These are phyloP conservation scores for Lepidocyrtinus sp. DNA, from an alignment of 2,888 invertebrate species.

Conservation along the genomic window DNA sequence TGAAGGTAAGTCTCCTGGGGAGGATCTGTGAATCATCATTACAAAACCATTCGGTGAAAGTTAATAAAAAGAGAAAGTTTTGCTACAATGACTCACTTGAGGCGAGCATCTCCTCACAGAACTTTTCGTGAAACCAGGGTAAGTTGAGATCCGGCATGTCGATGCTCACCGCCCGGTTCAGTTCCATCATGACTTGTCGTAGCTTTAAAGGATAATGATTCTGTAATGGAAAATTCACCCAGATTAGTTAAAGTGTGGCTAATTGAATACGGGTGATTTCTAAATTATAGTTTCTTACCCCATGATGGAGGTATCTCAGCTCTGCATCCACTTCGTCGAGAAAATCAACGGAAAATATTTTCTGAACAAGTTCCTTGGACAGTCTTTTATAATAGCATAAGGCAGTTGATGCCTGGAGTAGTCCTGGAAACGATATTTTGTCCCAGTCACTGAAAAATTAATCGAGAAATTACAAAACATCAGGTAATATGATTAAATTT, in stretches of 20 bases:
- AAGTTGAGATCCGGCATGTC: constrained; percentile 78
- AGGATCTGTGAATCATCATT: constrained; percentile 61
- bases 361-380: constrained; percentile 75
- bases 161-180: constrained; percentile 79
- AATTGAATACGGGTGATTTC: not conserved
- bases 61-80: not conserved
- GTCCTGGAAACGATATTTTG: constrained; percentile 75
- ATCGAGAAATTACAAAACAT: too few relatives aligned
- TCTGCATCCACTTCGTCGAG: constrained; percentile 77
- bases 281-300: constrained; percentile 13
- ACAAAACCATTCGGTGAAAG: not conserved
- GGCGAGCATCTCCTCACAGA: constrained; percentile 75
- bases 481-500: constrained; percentile 29
- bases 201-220: constrained; percentile 76
- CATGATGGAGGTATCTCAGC: constrained; percentile 74
- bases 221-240: constrained; percentile 72
- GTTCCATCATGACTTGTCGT: constrained; percentile 76
- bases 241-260: constrained; percentile 34
- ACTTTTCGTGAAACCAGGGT: constrained; percentile 80
- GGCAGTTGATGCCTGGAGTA: constrained; percentile 76
- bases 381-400: constrained; percentile 76
- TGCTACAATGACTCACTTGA: constrained; percentile 72
- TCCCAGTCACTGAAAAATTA: constrained; percentile 75
- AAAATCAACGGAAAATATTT: constrained; percentile 77
- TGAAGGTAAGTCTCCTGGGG: constrained; percentile 62